These are phyloP conservation scores for Blastomussa wellsi DNA, from an alignment of 92 coral and sea anemone genomes.

Conservation along the genomic window DNA sequence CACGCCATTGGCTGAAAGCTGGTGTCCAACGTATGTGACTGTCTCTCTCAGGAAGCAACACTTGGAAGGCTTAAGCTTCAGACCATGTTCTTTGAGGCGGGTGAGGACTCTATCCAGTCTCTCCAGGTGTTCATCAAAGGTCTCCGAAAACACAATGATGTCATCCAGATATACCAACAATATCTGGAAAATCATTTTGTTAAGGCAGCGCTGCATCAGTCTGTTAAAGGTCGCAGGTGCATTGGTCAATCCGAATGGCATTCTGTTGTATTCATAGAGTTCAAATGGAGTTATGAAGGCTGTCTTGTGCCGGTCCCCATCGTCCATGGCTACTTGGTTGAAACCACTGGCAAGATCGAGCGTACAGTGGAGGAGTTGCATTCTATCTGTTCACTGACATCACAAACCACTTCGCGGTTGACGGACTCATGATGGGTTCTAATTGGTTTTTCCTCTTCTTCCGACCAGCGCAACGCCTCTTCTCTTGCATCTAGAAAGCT, in stretches of 20 bases:
- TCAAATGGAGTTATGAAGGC: no score
- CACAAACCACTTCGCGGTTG: no score
- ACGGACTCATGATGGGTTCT: no score
- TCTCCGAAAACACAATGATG: not conserved
- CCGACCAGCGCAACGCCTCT: no score
- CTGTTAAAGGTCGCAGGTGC: not conserved
- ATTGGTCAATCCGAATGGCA: conserved; percentile 1
- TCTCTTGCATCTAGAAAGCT: conserved; percentile 34
- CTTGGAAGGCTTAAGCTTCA: conserved; percentile 5
- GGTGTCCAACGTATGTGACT: conserved; percentile 50
- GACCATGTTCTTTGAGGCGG: conserved; percentile 4
- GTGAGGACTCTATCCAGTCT: conserved; percentile 1
- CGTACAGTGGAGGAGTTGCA: no score
- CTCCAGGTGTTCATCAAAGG: no score
- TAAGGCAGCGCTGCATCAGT: no score
- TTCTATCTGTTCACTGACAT: no score
- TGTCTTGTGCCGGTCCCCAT: not conserved
- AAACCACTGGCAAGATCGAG: conserved; percentile 6
- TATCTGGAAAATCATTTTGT: not conserved
- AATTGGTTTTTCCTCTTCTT: no score
- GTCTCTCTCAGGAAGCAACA: conserved; percentile 14
- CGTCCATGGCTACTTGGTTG: conserved; percentile 8
- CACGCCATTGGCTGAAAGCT: conserved; percentile 39
- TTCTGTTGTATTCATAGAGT: not conserved
- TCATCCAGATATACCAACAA: not conserved